A percentile compares a stretch with the other conserved stretches of the same genome.
Evolutionary conservation across 2,113 vertebrate genomes (phyloP).

Genomic region (Pholis gunnellus): DNA sequence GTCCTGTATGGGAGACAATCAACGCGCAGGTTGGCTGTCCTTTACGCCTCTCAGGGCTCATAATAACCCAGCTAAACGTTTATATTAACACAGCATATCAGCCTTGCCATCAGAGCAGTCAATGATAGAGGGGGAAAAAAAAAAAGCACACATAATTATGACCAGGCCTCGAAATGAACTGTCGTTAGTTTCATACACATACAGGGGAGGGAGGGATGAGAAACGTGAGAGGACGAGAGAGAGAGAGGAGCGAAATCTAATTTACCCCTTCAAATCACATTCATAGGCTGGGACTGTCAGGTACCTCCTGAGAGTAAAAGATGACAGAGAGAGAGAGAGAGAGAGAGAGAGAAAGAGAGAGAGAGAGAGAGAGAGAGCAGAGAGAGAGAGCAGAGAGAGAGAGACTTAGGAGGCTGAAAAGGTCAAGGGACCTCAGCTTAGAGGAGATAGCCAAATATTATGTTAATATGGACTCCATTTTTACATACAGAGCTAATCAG

Average conservation of each 20-base stretch:
- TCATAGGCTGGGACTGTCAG: conserved; percentile 88
- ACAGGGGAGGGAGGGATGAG: conserved; percentile 57
- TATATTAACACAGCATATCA: conserved; percentile 87
- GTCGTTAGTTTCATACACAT: conserved; percentile 85
- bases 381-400: conserved; percentile 47
- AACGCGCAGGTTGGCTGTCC: conserved; percentile 74
- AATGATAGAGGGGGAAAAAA: conserved; percentile 82
- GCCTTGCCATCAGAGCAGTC: conserved; percentile 83
- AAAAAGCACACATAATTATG: conserved; percentile 84
- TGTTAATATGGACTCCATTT: conserved; percentile 85
- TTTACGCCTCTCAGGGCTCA: conserved; percentile 81
- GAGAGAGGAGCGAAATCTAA: conserved; percentile 81
- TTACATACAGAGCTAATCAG: conserved; percentile 86
- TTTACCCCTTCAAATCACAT: conserved; percentile 88
- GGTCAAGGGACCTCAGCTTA: conserved; percentile 83
- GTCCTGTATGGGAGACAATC: conserved; percentile 77
- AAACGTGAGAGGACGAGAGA: conserved; percentile 65
- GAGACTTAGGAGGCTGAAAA: conserved; percentile 77
- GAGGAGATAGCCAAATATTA: conserved; percentile 87
- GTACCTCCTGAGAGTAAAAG: conserved; percentile 82
- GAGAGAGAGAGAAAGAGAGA: conserved; percentile 59
- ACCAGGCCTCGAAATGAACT: conserved; percentile 82
- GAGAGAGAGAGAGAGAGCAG: conserved; percentile 62
- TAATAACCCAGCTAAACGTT: conserved; percentile 86
- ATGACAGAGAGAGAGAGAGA: conserved; percentile 67